Conservation (phyloP, 2,888 invertebrate species). For the Caenorhabditis auriculariae region DNA sequence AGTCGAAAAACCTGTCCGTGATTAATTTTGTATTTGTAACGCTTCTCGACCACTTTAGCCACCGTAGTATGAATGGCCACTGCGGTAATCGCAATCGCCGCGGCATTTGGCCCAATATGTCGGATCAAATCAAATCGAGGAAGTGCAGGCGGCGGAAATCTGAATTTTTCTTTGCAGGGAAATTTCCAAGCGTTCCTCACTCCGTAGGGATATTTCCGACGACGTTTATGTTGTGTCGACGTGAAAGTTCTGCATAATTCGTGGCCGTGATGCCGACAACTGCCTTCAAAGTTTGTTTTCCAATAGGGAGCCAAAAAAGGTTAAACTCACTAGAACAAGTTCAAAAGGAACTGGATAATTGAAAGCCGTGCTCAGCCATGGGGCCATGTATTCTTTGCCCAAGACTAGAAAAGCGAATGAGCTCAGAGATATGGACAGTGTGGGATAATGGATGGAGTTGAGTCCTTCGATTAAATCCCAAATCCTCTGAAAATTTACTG, state of each 20-base stretch:
- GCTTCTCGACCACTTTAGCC: conserved; percentile 59
- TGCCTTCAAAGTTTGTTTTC: conserved; percentile 31
- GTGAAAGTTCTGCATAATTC: conserved; percentile 57
- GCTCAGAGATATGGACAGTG: conserved; percentile 48
- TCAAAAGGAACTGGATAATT: conserved; percentile 60
- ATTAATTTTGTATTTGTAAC: conserved; percentile 59
- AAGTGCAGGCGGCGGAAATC: conserved; percentile 56
- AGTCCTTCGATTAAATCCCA: conserved; percentile 45
- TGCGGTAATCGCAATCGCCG: conserved; percentile 56
- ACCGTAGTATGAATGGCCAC: conserved; percentile 60
- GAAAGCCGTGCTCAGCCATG: conserved; percentile 59
- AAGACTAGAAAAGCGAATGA: conserved; percentile 52
- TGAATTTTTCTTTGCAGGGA: conserved; percentile 14
- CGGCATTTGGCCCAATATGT: conserved; percentile 51
- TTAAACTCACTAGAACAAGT: conserved; percentile 43
- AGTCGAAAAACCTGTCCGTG: conserved; percentile 47
- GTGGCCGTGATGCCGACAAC: conserved; percentile 61
- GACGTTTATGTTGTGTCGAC: conserved; percentile 51
- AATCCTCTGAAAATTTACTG: conserved; percentile 40
- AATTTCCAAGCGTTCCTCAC: conserved; percentile 19
- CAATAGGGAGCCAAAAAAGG: not conserved
- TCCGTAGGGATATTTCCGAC: conserved; percentile 61
- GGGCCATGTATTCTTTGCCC: conserved; percentile 52
- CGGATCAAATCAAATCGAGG: conserved; percentile 58
- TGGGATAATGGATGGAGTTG: conserved; percentile 41